Evolutionary conservation across 1,140 invertebrate species (phyloP).

Genomic region (Xylocopa sonorina): DNA sequence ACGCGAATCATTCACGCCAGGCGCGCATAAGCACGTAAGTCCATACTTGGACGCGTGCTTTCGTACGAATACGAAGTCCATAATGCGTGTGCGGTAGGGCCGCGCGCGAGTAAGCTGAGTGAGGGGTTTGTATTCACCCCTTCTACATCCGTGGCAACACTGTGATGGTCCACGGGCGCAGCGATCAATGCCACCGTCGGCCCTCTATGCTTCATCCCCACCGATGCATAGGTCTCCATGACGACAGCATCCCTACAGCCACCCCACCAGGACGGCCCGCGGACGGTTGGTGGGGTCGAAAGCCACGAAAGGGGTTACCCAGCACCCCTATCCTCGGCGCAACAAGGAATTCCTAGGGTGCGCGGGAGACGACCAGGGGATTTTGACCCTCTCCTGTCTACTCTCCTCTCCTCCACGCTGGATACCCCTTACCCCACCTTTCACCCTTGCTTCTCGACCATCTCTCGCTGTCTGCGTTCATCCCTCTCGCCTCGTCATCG

Average conservation of each 20-base stretch:
- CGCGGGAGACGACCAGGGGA: conserved; percentile 60
- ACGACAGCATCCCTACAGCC: conserved; percentile 77
- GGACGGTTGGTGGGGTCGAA: conserved; percentile 68
- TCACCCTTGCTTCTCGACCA: background rate
- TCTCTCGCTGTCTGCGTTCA: conserved; percentile 27
- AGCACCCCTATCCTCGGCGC: conserved; percentile 55
- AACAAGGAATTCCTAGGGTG: conserved; percentile 70
- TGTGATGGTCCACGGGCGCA: conserved; percentile 73
- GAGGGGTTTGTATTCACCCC: conserved; percentile 74
- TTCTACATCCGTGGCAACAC: conserved; percentile 72
- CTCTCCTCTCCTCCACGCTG: conserved; percentile 15
- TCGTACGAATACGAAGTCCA: conserved; percentile 70
- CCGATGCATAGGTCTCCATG: conserved; percentile 71
- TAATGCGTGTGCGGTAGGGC: conserved; percentile 67
- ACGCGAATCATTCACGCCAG: conserved; percentile 73
- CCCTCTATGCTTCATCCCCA: conserved; percentile 70
- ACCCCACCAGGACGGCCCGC: conserved; percentile 55
- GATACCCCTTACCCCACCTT: conserved; percentile 6
- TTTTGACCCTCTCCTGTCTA: conserved; percentile 61
- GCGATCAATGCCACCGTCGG: conserved; percentile 81
- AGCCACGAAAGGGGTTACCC: conserved; percentile 69
- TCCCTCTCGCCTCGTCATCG: background rate
- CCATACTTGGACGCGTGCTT: conserved; percentile 74
- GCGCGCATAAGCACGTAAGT: conserved; percentile 73
- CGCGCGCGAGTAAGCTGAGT: conserved; percentile 44